Evolutionary conservation across 2,888 invertebrate genomes (phyloP), one percentile per base, ranked within the genome.

Genomic region (Hemaris fuciformis): DNA sequence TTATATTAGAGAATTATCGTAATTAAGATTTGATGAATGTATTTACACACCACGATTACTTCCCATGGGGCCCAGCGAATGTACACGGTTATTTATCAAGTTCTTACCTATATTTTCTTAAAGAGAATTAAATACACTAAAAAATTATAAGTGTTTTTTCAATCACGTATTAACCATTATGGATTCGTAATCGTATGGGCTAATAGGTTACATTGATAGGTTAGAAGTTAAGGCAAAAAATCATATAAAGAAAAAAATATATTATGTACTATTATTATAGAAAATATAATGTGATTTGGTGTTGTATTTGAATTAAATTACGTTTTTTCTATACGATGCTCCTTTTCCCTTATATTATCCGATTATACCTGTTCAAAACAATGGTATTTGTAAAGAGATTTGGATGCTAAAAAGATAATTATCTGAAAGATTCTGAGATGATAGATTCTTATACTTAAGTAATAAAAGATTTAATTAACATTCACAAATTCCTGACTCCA

Each of bases 271-370:
- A 88, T 72, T 87, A 89, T 87, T 88, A 90, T 91, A 91, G 86
- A 88, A 90, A 91, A 92, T 92, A 92, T 91, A 92, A 89, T 91
- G 92, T 92, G 91, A 92, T 92, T 92, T 87, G 91, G 83, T 92
- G 92, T 92, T 92, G 91, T 92, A 91, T 88, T 89, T 89, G 90
- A 92, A 91, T 91, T 91, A 91, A 91, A 91, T 73, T 83, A 89
- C 72, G 88, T 91, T 90, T 80, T 85, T 91, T 91, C 79, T 90
- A 91, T 89, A 87, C 82, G 73, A 70, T 74, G 74, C 79, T 87
- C 91, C 91, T 90, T 89, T 89, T 89, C 91, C 89, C 87, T 78
- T 48, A 23, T 25, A 2, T 27, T 31, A 43, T 57, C 43, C 43
- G 8, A 53, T 31, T 53, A 31, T 27, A 53, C 53, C 27, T 53